Conservation (phyloP, 1,140 invertebrate genomes). For the Pseudomyrmex cubaensis region DNA sequence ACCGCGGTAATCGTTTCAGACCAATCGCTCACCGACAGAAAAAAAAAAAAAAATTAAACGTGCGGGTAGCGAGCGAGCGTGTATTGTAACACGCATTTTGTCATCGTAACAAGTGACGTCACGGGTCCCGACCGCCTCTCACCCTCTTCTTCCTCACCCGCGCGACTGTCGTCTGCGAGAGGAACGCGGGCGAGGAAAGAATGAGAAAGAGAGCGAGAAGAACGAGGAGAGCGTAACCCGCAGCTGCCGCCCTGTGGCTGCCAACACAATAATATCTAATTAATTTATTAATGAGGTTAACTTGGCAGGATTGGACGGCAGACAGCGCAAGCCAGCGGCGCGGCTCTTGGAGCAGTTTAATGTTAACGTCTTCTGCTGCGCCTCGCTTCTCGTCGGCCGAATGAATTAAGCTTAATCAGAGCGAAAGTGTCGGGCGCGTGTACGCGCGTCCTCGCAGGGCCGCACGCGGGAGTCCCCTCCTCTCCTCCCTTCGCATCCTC, state of each 20-base stretch:
- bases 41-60: conserved; percentile 51
- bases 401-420: conserved; percentile 82
- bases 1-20: not conserved
- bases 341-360: conserved; percentile 74
- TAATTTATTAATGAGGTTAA: conserved; percentile 86
- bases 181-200: conserved; percentile 57
- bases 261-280: conserved; percentile 85
- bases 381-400: conserved; percentile 76
- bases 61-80: conserved; percentile 56
- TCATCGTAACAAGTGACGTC: conserved; percentile 77
- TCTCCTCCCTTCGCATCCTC: conserved; percentile 30
- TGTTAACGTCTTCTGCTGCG: conserved; percentile 75
- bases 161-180: conserved; percentile 69
- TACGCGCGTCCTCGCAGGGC: conserved; percentile 75
- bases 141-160: conserved; percentile 3
- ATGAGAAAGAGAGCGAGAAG: conserved; percentile 18
- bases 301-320: conserved; percentile 84
- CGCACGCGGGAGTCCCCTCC: conserved; percentile 56
- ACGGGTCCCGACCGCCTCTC: conserved; percentile 75
- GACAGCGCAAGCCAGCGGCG: conserved; percentile 81
- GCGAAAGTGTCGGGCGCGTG: conserved; percentile 80
- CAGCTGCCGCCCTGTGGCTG: conserved; percentile 83
- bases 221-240: conserved; percentile 72
- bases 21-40: conserved; percentile 1
- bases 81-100: conserved; percentile 60